Conservation (phyloP, 2,113 vertebrate species). For the Toxotes jaculatrix region DNA sequence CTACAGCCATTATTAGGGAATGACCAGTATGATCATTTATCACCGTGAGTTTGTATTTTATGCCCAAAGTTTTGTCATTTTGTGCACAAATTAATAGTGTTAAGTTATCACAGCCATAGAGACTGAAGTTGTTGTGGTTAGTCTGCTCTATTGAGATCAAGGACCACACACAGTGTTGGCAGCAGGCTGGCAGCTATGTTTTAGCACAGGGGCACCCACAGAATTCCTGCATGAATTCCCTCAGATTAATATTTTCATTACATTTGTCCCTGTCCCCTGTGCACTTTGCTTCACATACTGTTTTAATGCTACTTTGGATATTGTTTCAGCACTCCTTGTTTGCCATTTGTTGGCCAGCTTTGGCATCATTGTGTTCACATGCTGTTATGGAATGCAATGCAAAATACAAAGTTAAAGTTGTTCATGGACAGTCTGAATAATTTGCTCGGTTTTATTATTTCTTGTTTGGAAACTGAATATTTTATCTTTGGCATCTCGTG, state of each 20-base stretch:
- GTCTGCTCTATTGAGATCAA: neutral
- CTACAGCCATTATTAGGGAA: neutral
- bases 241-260: neutral
- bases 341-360: neutral
- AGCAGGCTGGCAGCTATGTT: neutral
- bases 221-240: neutral
- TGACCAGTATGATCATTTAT: neutral
- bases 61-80: too few species aligned
- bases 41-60: neutral
- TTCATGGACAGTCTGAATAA: neutral
- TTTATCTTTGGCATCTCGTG: neutral
- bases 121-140: neutral
- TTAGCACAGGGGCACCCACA: neutral
- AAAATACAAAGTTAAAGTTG: neutral
- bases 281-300: neutral
- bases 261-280: neutral
- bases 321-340: neutral
- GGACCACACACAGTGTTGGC: neutral
- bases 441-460: neutral
- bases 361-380: neutral
- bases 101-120: neutral
- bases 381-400: too few species aligned
- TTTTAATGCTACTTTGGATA: neutral
- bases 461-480: neutral
- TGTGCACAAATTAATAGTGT: too few species aligned